phyloP scores from a whole-genome alignment of 2,797 vertebrate genomes.

The Gallinago nigripennis region DNA sequence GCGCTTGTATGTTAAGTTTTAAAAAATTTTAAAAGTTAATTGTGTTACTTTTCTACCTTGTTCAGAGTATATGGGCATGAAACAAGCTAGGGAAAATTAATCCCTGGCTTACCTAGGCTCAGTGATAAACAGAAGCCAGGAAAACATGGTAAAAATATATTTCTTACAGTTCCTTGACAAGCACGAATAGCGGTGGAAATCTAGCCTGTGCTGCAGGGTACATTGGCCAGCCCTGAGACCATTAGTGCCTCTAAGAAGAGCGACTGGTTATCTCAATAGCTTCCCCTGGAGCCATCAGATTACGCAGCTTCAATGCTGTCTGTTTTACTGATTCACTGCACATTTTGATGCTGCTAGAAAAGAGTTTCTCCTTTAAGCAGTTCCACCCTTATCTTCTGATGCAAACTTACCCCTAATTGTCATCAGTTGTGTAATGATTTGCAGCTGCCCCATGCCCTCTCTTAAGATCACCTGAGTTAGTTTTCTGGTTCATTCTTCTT shows the following conservation, averaged over 20 bases:
- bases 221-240: background rate
- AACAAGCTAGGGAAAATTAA: background rate
- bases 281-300: background rate
- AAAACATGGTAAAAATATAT: background rate
- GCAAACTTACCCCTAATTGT: background rate
- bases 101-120: background rate
- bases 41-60: background rate
- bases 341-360: background rate
- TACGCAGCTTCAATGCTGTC: background rate
- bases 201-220: background rate
- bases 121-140: background rate
- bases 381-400: background rate
- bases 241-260: background rate
- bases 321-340: background rate
- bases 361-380: background rate
- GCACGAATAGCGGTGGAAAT: background rate
- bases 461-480: background rate
- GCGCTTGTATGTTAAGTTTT: background rate
- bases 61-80: background rate
- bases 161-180: background rate
- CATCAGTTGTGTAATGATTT: background rate
- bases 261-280: background rate
- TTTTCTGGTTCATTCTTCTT: background rate
- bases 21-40: fast-evolving
- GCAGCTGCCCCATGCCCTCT: background rate